These are phyloP conservation scores for Macaca mulatta DNA, from an alignment of 2,113 vertebrate species.

Conservation along the genomic window DNA sequence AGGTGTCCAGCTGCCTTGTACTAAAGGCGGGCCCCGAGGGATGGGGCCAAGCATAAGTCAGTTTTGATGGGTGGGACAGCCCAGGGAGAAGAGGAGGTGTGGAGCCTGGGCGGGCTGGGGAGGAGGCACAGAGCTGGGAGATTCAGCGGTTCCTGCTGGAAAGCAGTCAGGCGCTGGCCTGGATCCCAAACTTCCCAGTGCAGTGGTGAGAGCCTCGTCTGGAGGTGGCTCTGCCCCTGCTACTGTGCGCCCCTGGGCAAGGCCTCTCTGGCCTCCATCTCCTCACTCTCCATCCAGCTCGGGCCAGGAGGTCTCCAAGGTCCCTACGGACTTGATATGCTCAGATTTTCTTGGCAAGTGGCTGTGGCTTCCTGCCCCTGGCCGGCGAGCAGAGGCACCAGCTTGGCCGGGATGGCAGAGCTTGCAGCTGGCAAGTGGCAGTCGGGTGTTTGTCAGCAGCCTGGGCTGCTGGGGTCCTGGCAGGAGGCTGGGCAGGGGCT, in stretches of 20 bases:
- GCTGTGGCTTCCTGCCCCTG: not conserved
- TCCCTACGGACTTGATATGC: rapidly evolving
- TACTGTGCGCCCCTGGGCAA: not conserved
- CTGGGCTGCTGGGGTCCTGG: not conserved
- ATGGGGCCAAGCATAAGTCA: not conserved
- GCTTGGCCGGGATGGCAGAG: not conserved
- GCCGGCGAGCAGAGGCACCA: not conserved
- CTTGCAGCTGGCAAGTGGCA: not conserved
- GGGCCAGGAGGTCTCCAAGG: not conserved
- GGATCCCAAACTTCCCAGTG: not conserved
- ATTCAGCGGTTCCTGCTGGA: rapidly evolving
- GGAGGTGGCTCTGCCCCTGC: not conserved
- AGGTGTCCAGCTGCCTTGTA: not conserved
- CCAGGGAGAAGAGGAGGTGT: not conserved
- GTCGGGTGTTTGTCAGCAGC: not conserved
- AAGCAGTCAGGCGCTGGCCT: not conserved
- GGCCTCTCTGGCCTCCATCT: not conserved
- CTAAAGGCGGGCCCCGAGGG: not conserved
- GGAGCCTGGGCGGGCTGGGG: not conserved
- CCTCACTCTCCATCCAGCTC: not conserved
- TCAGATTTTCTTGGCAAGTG: not conserved
- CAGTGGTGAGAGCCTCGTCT: not conserved
- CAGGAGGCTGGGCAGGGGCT: not conserved
- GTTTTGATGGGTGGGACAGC: not conserved
- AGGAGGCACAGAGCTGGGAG: not conserved